Evolutionary conservation across 2,113 vertebrate genomes (phyloP), one percentile per base, ranked within the genome.

Genomic region (Serinus canaria): DNA sequence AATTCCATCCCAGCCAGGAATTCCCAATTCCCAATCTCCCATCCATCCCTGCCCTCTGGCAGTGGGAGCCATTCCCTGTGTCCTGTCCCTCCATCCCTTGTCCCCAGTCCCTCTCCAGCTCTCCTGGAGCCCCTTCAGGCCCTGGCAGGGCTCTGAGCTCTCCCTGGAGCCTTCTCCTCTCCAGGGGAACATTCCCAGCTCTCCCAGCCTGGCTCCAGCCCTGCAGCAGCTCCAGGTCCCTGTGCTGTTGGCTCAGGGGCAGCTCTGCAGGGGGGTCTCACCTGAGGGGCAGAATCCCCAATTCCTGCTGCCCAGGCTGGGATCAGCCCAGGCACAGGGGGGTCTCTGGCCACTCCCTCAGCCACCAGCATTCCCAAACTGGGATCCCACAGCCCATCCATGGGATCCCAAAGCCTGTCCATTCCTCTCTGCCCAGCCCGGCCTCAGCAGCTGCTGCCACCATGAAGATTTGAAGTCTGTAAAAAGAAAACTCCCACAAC

Each of bases 401-500:
- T 17, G 16, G 21, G 46, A 47, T 23, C 22, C 22, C 47, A 49
- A 24, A 49, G 20, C 3, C 15, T 28, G 11, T 2, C 44, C 14
- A 41, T 11, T 37, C 37, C 37, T 37, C 46, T 21, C 46, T 17
- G 55, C 8, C 31, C 60, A 53, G 68, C 68, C 31, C 0, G 0
- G 28, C 44, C 63, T 22, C 1, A 0, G 85, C 49, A 23, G 5
- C 69, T 43, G 33, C 43, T 17, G 25, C 0, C 0, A 33, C 24
- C 14, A 16, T 3, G 0, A 30, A 60, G 46, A 28, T 30, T 17
- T 43, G 16, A 16, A 41, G 28, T 13, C 46, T 56, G 28, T 11
- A 2, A 56, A 70, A 0, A 66, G 21, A 16, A 56, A 78, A 60
- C 7, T 1, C 37, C 43, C 43, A 39, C 28, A 67, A 3, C 0